phyloP scores from a whole-genome alignment of 2,797 vertebrate species.

The Bryconaethiops microstoma region DNA sequence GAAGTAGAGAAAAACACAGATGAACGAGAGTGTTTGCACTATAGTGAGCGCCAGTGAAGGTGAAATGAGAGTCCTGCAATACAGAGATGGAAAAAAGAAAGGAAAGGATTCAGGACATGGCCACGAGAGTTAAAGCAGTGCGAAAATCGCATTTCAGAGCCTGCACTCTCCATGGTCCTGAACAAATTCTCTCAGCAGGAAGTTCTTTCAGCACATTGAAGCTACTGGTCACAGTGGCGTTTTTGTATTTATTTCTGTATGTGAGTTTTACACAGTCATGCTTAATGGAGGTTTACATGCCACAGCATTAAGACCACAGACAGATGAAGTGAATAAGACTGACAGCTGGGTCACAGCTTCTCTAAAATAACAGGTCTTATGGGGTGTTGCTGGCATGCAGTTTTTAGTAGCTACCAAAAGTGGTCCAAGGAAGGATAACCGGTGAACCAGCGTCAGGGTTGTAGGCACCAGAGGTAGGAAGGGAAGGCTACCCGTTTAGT shows the following conservation, averaged over 20 bases:
- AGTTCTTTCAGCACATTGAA: neutral
- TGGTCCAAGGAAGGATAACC: too few relatives aligned
- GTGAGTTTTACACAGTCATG: too few relatives aligned
- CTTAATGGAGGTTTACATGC: too few relatives aligned
- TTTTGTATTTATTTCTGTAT: neutral
- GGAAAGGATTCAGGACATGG: neutral
- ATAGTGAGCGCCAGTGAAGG: constrained; percentile 2
- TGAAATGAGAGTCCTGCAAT: neutral
- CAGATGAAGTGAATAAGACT: too few relatives aligned
- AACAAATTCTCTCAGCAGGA: neutral
- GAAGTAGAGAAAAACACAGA: constrained; percentile 29
- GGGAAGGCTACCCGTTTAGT: too few relatives aligned
- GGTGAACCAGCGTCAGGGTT: too few relatives aligned
- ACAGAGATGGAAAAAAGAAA: neutral
- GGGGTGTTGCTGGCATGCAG: too few relatives aligned
- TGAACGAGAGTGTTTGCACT: constrained; percentile 3
- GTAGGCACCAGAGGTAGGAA: too few relatives aligned
- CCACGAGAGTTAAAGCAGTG: neutral
- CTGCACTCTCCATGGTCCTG: neutral
- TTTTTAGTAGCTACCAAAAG: too few relatives aligned
- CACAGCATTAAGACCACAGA: too few relatives aligned
- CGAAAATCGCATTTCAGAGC: neutral
- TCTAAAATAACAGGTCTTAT: too few relatives aligned
- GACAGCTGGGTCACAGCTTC: too few relatives aligned
- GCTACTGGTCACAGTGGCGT: neutral